phyloP scores from a whole-genome alignment of 1,140 invertebrate species.

The Acromyrmex heyeri region DNA sequence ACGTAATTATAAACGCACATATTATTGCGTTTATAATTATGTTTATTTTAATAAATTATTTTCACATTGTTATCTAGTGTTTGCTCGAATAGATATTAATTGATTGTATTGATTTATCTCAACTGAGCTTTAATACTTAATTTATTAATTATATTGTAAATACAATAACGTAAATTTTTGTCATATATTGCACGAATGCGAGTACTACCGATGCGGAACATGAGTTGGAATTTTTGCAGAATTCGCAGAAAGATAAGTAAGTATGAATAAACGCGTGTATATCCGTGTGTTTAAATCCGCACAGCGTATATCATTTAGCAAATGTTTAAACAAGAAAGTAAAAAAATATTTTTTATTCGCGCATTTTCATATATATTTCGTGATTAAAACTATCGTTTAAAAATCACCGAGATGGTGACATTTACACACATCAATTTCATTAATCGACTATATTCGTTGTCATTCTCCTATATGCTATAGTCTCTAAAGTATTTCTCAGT shows the following conservation, averaged over 20 bases:
- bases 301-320: background rate
- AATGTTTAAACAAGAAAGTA: background rate
- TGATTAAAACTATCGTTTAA: background rate
- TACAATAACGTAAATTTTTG: constrained; percentile 22
- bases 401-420: background rate
- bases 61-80: no score
- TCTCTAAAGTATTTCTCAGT: background rate
- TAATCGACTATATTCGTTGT: background rate
- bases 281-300: constrained; percentile 20
- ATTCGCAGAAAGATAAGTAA: constrained; percentile 2
- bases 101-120: no score
- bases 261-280: background rate
- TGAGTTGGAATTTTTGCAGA: constrained; percentile 22
- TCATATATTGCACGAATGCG: background rate
- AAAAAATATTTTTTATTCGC: background rate
- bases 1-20: no score
- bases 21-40: no score
- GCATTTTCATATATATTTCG: background rate
- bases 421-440: background rate
- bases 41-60: no score
- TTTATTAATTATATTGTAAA: background rate
- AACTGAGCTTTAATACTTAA: no score
- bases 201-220: background rate
- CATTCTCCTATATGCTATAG: background rate
- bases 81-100: no score